Conservation (phyloP, 2,888 invertebrate genomes). For the Morpho achilles region DNA sequence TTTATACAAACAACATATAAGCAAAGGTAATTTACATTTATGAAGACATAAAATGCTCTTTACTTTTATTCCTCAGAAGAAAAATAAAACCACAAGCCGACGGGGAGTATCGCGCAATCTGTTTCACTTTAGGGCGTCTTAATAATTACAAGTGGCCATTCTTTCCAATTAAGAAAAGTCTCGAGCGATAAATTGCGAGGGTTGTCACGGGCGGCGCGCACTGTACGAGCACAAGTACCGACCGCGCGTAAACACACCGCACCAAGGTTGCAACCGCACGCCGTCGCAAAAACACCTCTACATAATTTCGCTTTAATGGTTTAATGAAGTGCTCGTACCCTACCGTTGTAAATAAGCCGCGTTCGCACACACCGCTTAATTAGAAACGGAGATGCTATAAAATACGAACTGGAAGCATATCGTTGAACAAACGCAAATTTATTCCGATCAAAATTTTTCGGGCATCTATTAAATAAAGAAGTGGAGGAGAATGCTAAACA, state of each 20-base stretch:
- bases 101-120: constrained; percentile 69
- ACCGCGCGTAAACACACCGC: constrained; percentile 62
- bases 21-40: constrained; percentile 19
- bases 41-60: constrained; percentile 26
- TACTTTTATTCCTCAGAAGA: constrained; percentile 39
- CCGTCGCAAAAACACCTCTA: constrained; percentile 35
- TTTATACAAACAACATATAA: not conserved
- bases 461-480: constrained; percentile 78
- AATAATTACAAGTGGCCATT: constrained; percentile 80
- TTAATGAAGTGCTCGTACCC: constrained; percentile 61
- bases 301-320: constrained; percentile 54
- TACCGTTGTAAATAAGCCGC: constrained; percentile 55
- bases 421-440: constrained; percentile 73
- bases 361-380: constrained; percentile 61
- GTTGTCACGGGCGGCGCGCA: constrained; percentile 53
- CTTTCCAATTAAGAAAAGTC: constrained; percentile 79
- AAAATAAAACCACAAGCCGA: constrained; percentile 40
- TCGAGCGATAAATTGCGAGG: constrained; percentile 75
- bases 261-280: constrained; percentile 50
- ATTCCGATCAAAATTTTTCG: constrained; percentile 70
- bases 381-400: constrained; percentile 58
- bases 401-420: constrained; percentile 60
- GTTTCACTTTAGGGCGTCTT: constrained; percentile 78
- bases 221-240: constrained; percentile 41
- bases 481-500: constrained; percentile 78